phyloP scores from a whole-genome alignment of 1,140 invertebrate genomes.

The Calliphora vicina region DNA sequence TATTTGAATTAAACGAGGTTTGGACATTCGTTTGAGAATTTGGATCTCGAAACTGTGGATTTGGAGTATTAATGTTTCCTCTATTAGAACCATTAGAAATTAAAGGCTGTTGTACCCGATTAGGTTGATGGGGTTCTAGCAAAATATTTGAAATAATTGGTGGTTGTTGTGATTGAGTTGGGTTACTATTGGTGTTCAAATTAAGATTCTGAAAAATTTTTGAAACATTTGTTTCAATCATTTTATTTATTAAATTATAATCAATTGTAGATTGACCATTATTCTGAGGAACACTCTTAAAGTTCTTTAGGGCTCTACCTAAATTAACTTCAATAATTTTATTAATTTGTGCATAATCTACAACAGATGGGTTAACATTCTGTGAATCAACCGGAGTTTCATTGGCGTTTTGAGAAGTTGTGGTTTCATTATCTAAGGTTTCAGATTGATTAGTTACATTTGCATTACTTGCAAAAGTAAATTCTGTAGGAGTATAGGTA shows the following conservation, averaged over 20 bases:
- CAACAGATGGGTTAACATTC: too few relatives aligned
- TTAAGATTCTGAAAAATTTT: not conserved
- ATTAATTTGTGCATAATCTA: not conserved
- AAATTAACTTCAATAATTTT: not conserved
- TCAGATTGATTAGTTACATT: not conserved
- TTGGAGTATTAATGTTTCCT: too few relatives aligned
- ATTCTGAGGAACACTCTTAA: not conserved
- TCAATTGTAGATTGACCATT: not conserved
- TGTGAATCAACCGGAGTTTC: too few relatives aligned
- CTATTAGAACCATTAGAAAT: too few relatives aligned
- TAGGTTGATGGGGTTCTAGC: too few relatives aligned
- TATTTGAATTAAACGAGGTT: too few relatives aligned
- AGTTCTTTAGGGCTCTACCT: not conserved
- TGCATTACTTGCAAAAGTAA: not conserved
- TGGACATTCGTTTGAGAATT: too few relatives aligned
- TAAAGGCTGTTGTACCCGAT: too few relatives aligned
- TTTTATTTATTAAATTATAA: slow-evolving; percentile 10
- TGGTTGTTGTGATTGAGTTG: too few relatives aligned
- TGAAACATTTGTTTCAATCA: slow-evolving; percentile 1
- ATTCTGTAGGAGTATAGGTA: not conserved
- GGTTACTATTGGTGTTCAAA: not conserved
- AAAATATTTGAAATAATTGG: too few relatives aligned
- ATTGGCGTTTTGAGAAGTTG: too few relatives aligned
- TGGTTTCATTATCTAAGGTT: not conserved
- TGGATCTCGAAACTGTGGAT: too few relatives aligned